These are phyloP conservation scores for Saxicola maurus DNA, from an alignment of 2,797 vertebrate genomes.

Conservation along the genomic window DNA sequence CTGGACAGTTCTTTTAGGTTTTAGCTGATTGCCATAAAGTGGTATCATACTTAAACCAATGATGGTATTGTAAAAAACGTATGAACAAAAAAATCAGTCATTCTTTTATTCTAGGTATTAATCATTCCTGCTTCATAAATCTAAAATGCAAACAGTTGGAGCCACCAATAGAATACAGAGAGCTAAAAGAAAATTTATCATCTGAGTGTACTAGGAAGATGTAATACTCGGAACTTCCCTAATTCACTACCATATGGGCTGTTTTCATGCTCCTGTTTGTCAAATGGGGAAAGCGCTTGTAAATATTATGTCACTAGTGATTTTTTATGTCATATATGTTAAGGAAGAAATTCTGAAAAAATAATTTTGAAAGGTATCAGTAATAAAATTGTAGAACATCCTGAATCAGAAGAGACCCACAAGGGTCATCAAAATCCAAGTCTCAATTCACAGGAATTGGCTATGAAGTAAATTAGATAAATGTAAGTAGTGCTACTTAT, in stretches of 20 bases:
- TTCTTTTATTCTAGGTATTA: neutral
- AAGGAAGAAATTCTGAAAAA: neutral
- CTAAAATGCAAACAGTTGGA: neutral
- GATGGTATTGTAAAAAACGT: neutral
- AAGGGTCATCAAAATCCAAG: neutral
- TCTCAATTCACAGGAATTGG: neutral
- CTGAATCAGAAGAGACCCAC: neutral
- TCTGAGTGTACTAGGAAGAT: neutral
- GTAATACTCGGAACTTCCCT: neutral
- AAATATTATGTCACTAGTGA: no score
- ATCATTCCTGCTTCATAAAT: neutral
- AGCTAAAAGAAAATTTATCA: neutral
- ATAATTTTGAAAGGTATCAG: neutral
- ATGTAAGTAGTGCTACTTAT: neutral
- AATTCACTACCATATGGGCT: neutral
- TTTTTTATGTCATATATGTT: neutral
- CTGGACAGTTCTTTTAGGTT: neutral
- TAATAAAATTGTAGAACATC: neutral
- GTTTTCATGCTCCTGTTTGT: rapidly evolving
- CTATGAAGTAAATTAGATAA: neutral
- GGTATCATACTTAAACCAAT: neutral
- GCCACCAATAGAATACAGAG: neutral
- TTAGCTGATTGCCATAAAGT: neutral
- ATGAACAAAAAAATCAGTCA: neutral
- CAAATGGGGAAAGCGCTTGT: neutral